These are phyloP conservation scores for Numenius arquata DNA, from an alignment of 2,113 vertebrate species.

Conservation along the genomic window DNA sequence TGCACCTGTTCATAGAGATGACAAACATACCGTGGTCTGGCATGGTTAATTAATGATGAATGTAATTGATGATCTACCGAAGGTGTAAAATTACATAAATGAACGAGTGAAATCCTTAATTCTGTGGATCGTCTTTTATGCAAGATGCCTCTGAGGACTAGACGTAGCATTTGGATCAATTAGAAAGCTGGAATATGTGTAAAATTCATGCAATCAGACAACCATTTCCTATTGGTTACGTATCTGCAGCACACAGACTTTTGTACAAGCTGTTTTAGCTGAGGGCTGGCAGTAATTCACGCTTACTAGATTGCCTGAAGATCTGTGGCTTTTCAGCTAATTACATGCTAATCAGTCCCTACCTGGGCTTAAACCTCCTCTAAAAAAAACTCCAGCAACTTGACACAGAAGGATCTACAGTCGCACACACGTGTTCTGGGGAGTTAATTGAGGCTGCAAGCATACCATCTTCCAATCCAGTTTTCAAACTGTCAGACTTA, in stretches of 20 bases:
- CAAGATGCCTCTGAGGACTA: not conserved
- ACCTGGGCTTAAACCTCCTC: not conserved
- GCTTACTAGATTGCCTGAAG: not conserved
- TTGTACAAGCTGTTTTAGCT: not conserved
- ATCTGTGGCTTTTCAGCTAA: not conserved
- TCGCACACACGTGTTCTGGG: not conserved
- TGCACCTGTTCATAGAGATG: not conserved
- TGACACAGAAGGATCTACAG: not conserved
- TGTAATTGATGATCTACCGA: not conserved
- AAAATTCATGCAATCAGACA: not conserved
- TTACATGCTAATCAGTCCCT: not conserved
- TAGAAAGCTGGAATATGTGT: not conserved
- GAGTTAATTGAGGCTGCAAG: not conserved
- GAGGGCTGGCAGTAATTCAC: not conserved
- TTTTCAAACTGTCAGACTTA: not conserved
- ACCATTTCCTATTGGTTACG: not conserved
- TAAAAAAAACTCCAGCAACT: not conserved
- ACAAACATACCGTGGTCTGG: not conserved
- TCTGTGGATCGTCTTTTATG: not conserved
- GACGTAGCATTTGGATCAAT: not conserved
- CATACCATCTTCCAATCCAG: not conserved
- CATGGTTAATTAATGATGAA: not conserved
- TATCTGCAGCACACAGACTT: not conserved
- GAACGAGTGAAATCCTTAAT: not conserved
- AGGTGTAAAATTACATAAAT: not conserved